Percentiles rank a stretch among this genome's conserved stretches.
phyloP scores from a whole-genome alignment of 2,888 invertebrate species.

The Rhopalosiphum nymphaeae region DNA sequence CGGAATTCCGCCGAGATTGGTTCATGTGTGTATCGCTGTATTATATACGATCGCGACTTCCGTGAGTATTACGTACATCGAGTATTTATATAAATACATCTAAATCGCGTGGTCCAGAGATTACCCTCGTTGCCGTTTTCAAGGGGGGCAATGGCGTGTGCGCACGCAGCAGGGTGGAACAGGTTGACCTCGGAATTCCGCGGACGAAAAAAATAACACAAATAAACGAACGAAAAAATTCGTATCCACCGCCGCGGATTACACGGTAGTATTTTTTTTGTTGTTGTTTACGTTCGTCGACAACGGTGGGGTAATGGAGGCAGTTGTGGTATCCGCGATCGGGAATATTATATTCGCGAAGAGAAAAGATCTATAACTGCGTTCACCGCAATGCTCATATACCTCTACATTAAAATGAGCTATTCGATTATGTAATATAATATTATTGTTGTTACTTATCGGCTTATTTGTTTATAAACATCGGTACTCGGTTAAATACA shows the following conservation, averaged over 20 bases:
- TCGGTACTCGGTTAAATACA: neutral
- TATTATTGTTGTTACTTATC: neutral
- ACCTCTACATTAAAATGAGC: neutral
- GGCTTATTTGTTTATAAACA: neutral
- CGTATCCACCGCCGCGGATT: neutral
- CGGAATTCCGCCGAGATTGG: neutral
- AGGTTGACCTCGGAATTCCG: conserved; percentile 61
- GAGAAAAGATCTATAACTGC: neutral
- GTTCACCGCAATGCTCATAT: neutral
- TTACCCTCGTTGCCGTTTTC: neutral
- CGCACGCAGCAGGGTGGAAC: neutral
- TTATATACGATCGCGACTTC: neutral
- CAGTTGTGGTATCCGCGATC: neutral
- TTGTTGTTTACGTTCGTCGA: neutral
- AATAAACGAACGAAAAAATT: neutral
- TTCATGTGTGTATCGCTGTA: neutral
- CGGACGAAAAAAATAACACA: conserved; percentile 26
- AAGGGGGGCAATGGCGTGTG: neutral
- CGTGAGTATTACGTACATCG: neutral
- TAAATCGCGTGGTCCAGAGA: neutral
- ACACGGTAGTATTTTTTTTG: neutral
- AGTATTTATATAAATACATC: neutral
- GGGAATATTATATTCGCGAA: neutral
- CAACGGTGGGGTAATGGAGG: neutral
- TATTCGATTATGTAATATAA: neutral